Evolutionary conservation across 1,140 invertebrate genomes (phyloP), one percentile per base, ranked within the genome.

Genomic region (Ephestia elutella): DNA sequence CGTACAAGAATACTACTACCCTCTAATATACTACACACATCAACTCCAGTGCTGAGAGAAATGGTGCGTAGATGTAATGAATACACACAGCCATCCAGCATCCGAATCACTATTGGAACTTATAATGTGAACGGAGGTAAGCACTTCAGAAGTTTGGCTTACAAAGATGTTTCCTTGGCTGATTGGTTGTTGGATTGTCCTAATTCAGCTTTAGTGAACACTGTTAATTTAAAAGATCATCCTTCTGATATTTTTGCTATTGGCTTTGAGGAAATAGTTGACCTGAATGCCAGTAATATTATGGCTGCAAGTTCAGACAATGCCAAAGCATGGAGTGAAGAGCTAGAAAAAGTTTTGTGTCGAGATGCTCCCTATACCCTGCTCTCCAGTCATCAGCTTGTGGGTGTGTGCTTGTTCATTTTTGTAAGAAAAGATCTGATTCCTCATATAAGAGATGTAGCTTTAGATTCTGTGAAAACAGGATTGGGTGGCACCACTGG

Each of bases 81-180:
- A 75, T 99, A 95, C 75, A 94, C 96, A 0, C 90, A 91, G 54
- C 90, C 93, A 0, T 90, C 92, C 35, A 92, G 91, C 63, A 88
- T 98, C 0, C 90, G 95, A 32, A 92, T 99, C 3, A 94, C 95
- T 56, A 93, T 98, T 53, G 98, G 96, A 10, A 99, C 99, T 1
- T 99, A 99, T 86, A 99, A 99, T 89, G 98, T 99, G 0, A 99
- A 99, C 90, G 99, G 99, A 32, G 98, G 98, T 19, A 99, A 99
- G 87, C 97, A 99, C 90, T 99, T 99, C 76, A 92, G 97, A 65
- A 99, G 97, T 86, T 93, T 99, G 51, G 97, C 96, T 11, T 99
- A 98, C 77, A 98, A 98, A 89, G 95, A 99, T 85, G 91, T 97
- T 1, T 96, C 96, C 0, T 82, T 99, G 48, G 92, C 95, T 15